Base-by-base conservation (phyloP, 2,113 vertebrate genomes). In the Taurulus bubalis region DNA sequence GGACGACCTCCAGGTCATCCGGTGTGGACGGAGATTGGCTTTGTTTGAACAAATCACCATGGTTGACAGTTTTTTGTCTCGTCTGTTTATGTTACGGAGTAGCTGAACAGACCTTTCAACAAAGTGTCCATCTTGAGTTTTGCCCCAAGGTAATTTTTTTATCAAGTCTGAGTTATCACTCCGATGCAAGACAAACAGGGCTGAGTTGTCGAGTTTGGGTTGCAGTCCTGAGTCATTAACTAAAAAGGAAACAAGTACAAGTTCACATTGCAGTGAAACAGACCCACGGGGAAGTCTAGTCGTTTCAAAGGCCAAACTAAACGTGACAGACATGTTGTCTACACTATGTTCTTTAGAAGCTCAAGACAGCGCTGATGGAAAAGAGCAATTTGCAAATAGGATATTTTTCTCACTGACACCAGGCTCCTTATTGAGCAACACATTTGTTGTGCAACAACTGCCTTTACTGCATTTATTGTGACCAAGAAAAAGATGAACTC, bases 261-360 rank as follows among this genome's bases (percentile, higher is more conserved):
- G 75, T 84, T 90, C 62, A 58, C 15, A 38, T 53, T 42, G 64
- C 66, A 74, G 67, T 20, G 36, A 75, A 68, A 79, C 56, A 30
- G 70, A 75, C 74, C 79, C 34, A 8, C 56, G 75, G 83, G 85
- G 80, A 90, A 49, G 55, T 83, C 78, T 82, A 60, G 28, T 28
- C 28, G 26, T 91, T 82, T 91, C 79, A 87, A 85, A 86, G 69
- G 79, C 47, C 75, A 87, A 84, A 93, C 84, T 89, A 87, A 91
- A 75, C 0, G 20, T 85, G 82, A 86, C 83, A 87, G 80, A 84
- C 82, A 74, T 69, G 82, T 81, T 89, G 87, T 88, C 76, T 74
- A 75, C 40, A 77, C 78, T 75, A 24, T 16, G 60, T 77, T 76
- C 80, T 86, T 73, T 75, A 82, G 69, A 85, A 83, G 47, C 71